Conservation (phyloP, 2,797 vertebrate species). For the Alosa sapidissima region DNA sequence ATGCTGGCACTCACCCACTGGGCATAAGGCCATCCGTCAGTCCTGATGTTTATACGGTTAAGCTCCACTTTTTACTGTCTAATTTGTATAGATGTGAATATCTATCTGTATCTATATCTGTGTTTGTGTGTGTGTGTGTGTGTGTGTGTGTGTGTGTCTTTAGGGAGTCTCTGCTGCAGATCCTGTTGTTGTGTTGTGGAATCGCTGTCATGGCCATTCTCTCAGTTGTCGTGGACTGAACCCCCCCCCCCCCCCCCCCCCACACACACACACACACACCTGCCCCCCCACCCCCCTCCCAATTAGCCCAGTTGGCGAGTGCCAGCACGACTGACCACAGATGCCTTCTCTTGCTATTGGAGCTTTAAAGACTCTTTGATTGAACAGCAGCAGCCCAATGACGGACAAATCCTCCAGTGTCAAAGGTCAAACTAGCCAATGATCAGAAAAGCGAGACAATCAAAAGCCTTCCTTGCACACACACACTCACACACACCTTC, state of each 20-base stretch:
- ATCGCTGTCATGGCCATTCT: slow-evolving; percentile 90
- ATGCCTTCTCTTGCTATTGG: neutral
- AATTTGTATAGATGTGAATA: neutral
- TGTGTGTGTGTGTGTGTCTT: slow-evolving; percentile 32
- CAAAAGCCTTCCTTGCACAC: neutral
- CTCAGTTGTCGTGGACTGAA: slow-evolving; percentile 79
- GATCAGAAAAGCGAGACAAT: neutral
- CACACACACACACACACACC: neutral
- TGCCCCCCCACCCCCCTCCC: neutral
- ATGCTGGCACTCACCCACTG: no score
- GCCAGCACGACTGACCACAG: neutral
- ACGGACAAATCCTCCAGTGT: neutral
- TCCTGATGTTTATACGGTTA: no score
- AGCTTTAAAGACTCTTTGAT: neutral
- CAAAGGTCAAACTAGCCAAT: neutral
- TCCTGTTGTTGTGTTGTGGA: slow-evolving; percentile 86
- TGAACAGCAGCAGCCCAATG: neutral
- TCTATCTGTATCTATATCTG: neutral
- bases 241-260: neutral
- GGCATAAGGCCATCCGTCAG: no score
- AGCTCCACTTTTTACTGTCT: no score
- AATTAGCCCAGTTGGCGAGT: neutral
- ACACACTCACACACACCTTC: neutral
- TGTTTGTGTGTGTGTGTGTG: neutral
- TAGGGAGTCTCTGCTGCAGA: slow-evolving; percentile 89